These are phyloP conservation scores for Aphelocoma californica DNA, from an alignment of 2,797 vertebrate genomes.

Conservation along the genomic window DNA sequence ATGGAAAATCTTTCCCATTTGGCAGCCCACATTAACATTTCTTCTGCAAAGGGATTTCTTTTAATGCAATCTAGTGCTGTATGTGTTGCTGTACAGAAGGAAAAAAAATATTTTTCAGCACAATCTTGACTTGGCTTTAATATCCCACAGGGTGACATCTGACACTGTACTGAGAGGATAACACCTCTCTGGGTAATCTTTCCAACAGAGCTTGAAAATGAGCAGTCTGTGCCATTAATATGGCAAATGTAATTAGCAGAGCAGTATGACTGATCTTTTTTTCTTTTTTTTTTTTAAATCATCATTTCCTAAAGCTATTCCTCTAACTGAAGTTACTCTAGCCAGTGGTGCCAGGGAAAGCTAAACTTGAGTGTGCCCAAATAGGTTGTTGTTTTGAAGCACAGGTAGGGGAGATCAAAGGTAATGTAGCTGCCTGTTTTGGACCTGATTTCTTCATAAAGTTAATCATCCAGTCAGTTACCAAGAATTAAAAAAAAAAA, in stretches of 20 bases:
- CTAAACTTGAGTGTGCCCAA: not conserved
- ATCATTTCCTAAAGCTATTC: slow-evolving; percentile 58
- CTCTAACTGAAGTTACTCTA: not conserved
- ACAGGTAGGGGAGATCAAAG: not conserved
- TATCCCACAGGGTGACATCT: slow-evolving; percentile 62
- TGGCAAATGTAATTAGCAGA: slow-evolving; percentile 50
- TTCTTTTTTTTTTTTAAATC: not conserved
- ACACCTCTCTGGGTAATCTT: slow-evolving; percentile 62
- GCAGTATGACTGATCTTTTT: not conserved
- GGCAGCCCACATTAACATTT: slow-evolving; percentile 62
- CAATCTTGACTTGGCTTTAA: slow-evolving; percentile 63
- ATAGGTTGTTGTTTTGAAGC: not conserved
- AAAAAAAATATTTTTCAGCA: slow-evolving; percentile 67
- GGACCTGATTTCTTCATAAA: not conserved
- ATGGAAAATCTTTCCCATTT: slow-evolving; percentile 61
- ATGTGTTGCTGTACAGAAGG: slow-evolving; percentile 59
- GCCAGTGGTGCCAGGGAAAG: not conserved
- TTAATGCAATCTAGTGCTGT: not conserved
- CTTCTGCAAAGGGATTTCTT: slow-evolving; percentile 58
- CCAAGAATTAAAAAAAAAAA: not conserved
- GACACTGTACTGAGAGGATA: slow-evolving; percentile 49
- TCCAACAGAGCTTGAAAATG: slow-evolving; percentile 58
- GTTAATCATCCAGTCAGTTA: not conserved
- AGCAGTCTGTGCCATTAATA: slow-evolving; percentile 48
- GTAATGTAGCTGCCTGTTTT: not conserved